Base-by-base conservation (phyloP, 2,888 invertebrate genomes). In the Dromius quadrimaculatus region DNA sequence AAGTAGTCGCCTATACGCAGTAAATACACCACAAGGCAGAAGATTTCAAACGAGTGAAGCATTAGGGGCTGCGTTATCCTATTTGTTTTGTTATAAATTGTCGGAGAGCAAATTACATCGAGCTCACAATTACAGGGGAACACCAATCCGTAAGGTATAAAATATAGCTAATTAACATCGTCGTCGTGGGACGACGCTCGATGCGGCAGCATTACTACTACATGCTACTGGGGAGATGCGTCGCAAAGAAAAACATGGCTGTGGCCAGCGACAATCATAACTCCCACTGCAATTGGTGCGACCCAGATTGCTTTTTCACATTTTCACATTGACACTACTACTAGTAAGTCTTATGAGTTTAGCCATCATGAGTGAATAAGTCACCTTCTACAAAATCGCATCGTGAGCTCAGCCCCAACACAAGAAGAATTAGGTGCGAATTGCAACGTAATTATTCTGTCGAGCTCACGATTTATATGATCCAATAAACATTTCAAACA, bases 161-260 rank as follows among this genome's bases (percentile, higher is more conserved):
- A 81, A 81, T 81, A 81, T 79, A 78, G 80, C 79, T 81, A 81
- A 81, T 81, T 81, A 81, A 80, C 80, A 78, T 77, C 76, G 50
- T 62, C 38, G 70, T 62, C 70, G 36, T 70, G 62, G 70, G 62
- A 62, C 61, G 22, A 45, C 32, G 41, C 62, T 38, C 17, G 59
- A 59, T 36, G 36, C 36, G 11, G 5, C 59, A 19, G 32, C 32
- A 32, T 17, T 15, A 57, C 19, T n/a, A n/a, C n/a, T n/a, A n/a
- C n/a, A n/a, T n/a, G n/a, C n/a, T n/a, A 13, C 41, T 13, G n/a
- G 11, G 38, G 3, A 38, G 9, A 38, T 38, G 13, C 38, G 3
- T 8, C n/a, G n/a, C 38, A 38, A n/a, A 38, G 2, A 38, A 38
- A 38, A 5, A 28, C 4, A 28, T n/a, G n/a, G n/a, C n/a, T n/a